phyloP scores from a whole-genome alignment of 2,113 vertebrate genomes.

The Amblyopsis rosae region DNA sequence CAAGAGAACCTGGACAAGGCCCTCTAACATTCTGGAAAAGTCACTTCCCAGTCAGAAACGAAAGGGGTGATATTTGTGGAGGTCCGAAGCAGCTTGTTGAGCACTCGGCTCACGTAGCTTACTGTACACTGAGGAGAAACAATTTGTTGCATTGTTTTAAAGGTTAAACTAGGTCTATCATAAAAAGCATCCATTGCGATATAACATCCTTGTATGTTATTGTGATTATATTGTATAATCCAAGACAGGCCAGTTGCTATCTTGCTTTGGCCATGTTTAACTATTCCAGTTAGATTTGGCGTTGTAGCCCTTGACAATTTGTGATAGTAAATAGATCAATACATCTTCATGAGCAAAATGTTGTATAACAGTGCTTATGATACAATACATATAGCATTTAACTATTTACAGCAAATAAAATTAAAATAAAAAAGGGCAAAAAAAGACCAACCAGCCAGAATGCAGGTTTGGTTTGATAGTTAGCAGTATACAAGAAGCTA shows the following conservation, averaged over 20 bases:
- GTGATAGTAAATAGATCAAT: constrained; percentile 57
- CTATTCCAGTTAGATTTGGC: constrained; percentile 76
- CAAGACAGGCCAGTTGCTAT: constrained; percentile 43
- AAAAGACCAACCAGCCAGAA: constrained; percentile 49
- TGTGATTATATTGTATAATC: constrained; percentile 55
- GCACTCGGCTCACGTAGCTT: constrained; percentile 47
- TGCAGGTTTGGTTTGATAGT: constrained; percentile 58
- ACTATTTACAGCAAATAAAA: constrained; percentile 61
- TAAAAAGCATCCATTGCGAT: constrained; percentile 43
- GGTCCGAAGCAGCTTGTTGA: constrained; percentile 62
- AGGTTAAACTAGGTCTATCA: constrained; percentile 36
- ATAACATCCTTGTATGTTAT: constrained; percentile 57
- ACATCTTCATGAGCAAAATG: constrained; percentile 61
- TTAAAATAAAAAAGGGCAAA: constrained; percentile 27
- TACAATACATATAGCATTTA: constrained; percentile 58
- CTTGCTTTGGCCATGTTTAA: constrained; percentile 52
- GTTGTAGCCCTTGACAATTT: constrained; percentile 73
- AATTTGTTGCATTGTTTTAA: constrained; percentile 76
- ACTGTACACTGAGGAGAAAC: constrained; percentile 59
- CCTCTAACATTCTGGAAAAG: constrained; percentile 65
- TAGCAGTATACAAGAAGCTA: constrained; percentile 65
- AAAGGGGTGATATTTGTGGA: constrained; percentile 68
- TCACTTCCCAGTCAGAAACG: constrained; percentile 66
- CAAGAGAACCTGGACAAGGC: constrained; percentile 50
- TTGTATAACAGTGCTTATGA: constrained; percentile 70